Evolutionary conservation across 1,140 invertebrate species (phyloP).

Genomic region (Hylaeus anthracinus): DNA sequence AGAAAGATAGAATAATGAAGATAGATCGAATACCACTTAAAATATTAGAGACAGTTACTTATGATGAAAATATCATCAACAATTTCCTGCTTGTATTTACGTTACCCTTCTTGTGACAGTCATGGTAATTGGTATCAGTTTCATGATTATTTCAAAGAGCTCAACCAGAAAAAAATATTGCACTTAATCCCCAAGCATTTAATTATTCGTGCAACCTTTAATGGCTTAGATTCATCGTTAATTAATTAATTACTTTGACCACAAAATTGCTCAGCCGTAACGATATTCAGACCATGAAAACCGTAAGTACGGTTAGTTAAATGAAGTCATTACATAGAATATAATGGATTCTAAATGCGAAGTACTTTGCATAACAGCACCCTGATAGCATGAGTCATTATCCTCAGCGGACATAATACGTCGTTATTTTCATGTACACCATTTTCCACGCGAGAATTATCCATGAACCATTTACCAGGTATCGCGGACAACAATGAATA

Average conservation of each 20-base stretch:
- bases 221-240: background rate
- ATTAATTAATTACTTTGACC: background rate
- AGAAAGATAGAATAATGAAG: too few relatives aligned
- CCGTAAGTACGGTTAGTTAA: background rate
- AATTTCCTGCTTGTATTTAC: too few relatives aligned
- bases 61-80: too few relatives aligned
- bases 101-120: too few relatives aligned
- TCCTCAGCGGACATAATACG: background rate
- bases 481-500: background rate
- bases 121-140: too few relatives aligned
- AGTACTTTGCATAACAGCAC: background rate
- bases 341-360: background rate
- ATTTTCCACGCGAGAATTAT: background rate
- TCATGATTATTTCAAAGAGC: too few relatives aligned
- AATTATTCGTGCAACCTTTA: too few relatives aligned
- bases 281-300: slow-evolving; percentile 22
- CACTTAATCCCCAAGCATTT: too few relatives aligned
- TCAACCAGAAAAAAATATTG: too few relatives aligned
- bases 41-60: too few relatives aligned
- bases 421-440: background rate
- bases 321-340: background rate
- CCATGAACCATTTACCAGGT: background rate
- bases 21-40: too few relatives aligned
- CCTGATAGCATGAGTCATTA: background rate
- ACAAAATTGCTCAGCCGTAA: background rate